Base-by-base conservation (phyloP, 2,888 invertebrate species). In the Torymus aiolomorphi region DNA sequence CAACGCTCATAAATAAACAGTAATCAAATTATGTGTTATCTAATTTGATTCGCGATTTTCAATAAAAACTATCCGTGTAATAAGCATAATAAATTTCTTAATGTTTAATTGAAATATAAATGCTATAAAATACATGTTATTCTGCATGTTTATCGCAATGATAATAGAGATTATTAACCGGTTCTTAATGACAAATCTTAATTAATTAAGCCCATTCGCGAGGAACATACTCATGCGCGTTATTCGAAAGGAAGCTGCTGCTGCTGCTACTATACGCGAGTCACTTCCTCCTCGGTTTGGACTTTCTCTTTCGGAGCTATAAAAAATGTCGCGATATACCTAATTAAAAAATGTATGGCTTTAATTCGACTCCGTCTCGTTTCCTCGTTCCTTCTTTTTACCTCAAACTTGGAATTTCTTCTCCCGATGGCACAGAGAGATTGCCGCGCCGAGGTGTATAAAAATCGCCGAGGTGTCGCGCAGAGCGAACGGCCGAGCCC, bases 401-500 rank as follows among this genome's bases (percentile, higher is more conserved):
- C 51, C n/a, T 51, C 13, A 13, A 12, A 52, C 52, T 31, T 18
- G 1, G 49, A 4, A 5, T 59, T 49, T 49, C 57, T 14, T 49
- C 63, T 52, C n/a, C 12, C 57, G 76, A 78, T 78, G 78, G 52
- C 81, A 81, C 75, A 78, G 81, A 81, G 71, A 81, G 78, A 80
- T 80, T 80, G 51, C 24, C 49, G 31, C 14, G 14, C 42, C 24
- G 63, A 31, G 24, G 69, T 65, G 70, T 70, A 70, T 67, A 77
- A 77, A 76, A 76, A 72, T 76, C 69, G 69, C 52, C 24, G 14
- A 56, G 65, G 66, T 77, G 66, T 78, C 66, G 74, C 66, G 74
- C 59, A 51, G n/a, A 31, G 20, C 52, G 14, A 42, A 42, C 42
- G 42, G 42, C 42, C 14, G 57, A 20, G 12, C 42, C 16, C 52